phyloP scores from a whole-genome alignment of 2,888 invertebrate genomes.

The Eupithecia vulgata region DNA sequence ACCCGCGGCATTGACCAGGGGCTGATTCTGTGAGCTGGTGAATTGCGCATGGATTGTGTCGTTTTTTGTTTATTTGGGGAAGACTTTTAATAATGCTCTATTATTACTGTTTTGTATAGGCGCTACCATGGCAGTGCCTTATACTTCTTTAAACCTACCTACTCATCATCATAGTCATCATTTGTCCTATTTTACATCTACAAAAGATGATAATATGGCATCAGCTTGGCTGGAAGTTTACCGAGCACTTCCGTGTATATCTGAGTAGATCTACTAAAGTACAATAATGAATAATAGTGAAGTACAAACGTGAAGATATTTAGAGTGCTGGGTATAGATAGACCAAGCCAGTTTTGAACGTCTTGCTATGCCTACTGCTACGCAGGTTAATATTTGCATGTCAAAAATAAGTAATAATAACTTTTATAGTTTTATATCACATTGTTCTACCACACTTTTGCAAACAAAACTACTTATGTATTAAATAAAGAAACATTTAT shows the following conservation, averaged over 20 bases:
- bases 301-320: no score
- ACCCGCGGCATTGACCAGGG: slow-evolving; percentile 57
- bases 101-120: not conserved
- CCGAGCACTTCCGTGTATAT: not conserved
- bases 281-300: no score
- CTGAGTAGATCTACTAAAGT: not conserved
- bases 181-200: not conserved
- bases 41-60: slow-evolving; percentile 10
- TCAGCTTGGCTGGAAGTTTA: not conserved
- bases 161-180: not conserved
- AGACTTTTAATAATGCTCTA: not conserved
- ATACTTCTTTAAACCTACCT: no score
- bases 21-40: slow-evolving; percentile 18
- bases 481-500: no score
- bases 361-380: no score
- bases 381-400: no score
- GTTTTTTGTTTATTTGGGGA: not conserved
- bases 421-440: no score
- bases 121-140: no score
- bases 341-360: no score
- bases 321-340: no score
- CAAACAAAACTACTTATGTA: no score
- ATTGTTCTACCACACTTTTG: no score
- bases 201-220: not conserved
- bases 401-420: not conserved